A percentile compares a stretch with the other conserved stretches of the same genome.
phyloP scores from a whole-genome alignment of 2,113 vertebrate species.

The Scartelaos histophorus region DNA sequence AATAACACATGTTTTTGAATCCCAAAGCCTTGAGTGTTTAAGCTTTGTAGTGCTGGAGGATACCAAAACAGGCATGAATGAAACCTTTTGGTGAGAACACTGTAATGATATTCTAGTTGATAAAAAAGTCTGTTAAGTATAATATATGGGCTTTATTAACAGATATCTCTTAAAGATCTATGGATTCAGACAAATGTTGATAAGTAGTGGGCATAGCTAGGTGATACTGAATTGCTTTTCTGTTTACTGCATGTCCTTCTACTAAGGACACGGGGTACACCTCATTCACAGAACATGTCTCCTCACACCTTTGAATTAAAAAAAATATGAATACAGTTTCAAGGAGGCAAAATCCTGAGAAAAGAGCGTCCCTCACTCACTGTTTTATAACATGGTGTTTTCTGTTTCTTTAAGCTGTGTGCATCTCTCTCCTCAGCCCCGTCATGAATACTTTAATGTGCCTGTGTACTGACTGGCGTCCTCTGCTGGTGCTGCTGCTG shows the following conservation, averaged over 20 bases:
- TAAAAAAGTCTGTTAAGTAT: background rate
- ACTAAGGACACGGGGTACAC: background rate
- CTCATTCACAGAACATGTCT: too few species aligned
- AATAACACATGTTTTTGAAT: too few species aligned
- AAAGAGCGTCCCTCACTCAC: background rate
- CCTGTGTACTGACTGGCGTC: conserved; percentile 95
- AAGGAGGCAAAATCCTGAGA: background rate
- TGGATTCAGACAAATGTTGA: too few species aligned
- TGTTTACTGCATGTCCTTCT: conserved; percentile 11
- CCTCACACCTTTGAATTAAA: too few species aligned
- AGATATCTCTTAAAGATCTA: too few species aligned
- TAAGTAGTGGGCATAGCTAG: background rate
- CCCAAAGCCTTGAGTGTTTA: too few species aligned
- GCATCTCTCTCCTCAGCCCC: conserved; percentile 91
- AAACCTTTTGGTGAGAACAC: background rate
- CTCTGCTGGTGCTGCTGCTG: conserved; percentile 83
- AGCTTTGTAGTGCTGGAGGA: too few species aligned
- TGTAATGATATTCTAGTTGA: background rate
- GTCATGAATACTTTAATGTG: conserved; percentile 99
- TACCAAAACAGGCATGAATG: too few species aligned
- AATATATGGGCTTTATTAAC: background rate
- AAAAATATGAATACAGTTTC: background rate
- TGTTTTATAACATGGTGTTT: background rate
- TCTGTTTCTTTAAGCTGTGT: conserved; percentile 74
- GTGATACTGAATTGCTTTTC: background rate